phyloP scores from a whole-genome alignment of 2,797 vertebrate species.

The Chrosomus eos region DNA sequence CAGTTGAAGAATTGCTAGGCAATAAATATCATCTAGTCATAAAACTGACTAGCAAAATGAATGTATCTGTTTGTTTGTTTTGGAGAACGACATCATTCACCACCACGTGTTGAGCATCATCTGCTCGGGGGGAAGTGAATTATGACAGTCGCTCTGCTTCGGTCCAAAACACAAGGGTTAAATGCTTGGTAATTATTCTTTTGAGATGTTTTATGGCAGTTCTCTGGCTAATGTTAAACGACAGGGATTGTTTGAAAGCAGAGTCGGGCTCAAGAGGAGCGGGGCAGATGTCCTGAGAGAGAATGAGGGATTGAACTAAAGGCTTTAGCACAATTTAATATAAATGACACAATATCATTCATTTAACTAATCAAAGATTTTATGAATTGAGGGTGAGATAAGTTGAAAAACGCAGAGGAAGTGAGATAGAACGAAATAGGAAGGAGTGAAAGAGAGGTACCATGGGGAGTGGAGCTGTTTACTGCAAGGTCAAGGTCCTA shows the following conservation, averaged over 20 bases:
- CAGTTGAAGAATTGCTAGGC: conserved; percentile 39
- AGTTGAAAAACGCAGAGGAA: conserved; percentile 31
- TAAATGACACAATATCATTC: background rate
- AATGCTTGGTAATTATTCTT: conserved; percentile 64
- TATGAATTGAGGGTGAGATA: background rate
- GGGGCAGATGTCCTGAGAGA: conserved; percentile 36
- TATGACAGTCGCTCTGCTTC: conserved; percentile 59
- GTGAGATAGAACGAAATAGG: conserved; percentile 36
- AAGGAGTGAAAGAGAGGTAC: conserved; percentile 40
- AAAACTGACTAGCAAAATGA: conserved; percentile 63
- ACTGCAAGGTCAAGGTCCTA: conserved; percentile 81
- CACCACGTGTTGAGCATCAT: conserved; percentile 58
- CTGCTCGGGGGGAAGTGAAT: conserved; percentile 54
- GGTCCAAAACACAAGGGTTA: conserved; percentile 49
- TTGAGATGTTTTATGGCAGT: conserved; percentile 58
- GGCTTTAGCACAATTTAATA: background rate
- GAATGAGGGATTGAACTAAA: conserved; percentile 46
- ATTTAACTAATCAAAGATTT: background rate
- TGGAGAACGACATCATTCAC: conserved; percentile 55
- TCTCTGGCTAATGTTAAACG: conserved; percentile 62
- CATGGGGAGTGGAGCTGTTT: conserved; percentile 75
- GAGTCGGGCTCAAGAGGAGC: conserved; percentile 49
- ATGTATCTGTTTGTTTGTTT: conserved; percentile 71
- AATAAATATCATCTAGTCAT: conserved; percentile 63
- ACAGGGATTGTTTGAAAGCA: conserved; percentile 55